These are phyloP conservation scores for Heterodera filipjevi DNA, from an alignment of 2,888 invertebrate genomes.

Conservation along the genomic window DNA sequence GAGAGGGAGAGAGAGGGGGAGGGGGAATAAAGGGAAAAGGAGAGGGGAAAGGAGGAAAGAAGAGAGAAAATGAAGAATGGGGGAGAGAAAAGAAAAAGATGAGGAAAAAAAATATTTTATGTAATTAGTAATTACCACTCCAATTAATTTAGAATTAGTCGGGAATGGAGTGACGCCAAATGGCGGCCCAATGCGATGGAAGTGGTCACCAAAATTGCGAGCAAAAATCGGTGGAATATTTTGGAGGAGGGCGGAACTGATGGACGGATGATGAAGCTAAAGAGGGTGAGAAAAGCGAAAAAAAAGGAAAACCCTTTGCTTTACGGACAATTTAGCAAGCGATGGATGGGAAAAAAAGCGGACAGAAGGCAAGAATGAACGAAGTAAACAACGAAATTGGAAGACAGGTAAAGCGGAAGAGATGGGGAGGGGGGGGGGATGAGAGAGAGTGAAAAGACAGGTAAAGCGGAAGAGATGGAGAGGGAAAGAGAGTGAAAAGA, in stretches of 20 bases:
- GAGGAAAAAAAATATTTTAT: no score
- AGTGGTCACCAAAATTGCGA: constrained; percentile 8
- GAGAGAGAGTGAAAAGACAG: constrained; percentile 73
- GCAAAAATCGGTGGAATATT: constrained; percentile 25
- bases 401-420: constrained; percentile 71
- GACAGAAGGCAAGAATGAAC: constrained; percentile 70
- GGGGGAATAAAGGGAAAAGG: no score
- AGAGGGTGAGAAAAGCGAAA: constrained; percentile 19
- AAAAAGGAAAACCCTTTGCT: not conserved
- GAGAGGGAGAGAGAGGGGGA: no score
- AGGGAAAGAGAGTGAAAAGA: constrained; percentile 65
- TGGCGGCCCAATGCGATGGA: constrained; percentile 41
- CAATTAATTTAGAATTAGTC: constrained; percentile 77
- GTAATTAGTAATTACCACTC: not conserved
- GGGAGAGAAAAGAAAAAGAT: no score
- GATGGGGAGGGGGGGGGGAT: not conserved
- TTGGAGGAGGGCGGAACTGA: constrained; percentile 6
- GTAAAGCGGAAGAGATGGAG: constrained; percentile 23
- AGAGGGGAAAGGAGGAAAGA: no score
- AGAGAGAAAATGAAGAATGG: no score
- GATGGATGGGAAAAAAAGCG: constrained; percentile 27
- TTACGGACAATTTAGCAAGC: not conserved
- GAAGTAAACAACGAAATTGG: constrained; percentile 80
- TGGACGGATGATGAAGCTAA: constrained; percentile 30
- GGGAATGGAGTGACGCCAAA: constrained; percentile 74